These are phyloP conservation scores for Ophraella communa DNA, from an alignment of 2,888 invertebrate species.

Conservation along the genomic window DNA sequence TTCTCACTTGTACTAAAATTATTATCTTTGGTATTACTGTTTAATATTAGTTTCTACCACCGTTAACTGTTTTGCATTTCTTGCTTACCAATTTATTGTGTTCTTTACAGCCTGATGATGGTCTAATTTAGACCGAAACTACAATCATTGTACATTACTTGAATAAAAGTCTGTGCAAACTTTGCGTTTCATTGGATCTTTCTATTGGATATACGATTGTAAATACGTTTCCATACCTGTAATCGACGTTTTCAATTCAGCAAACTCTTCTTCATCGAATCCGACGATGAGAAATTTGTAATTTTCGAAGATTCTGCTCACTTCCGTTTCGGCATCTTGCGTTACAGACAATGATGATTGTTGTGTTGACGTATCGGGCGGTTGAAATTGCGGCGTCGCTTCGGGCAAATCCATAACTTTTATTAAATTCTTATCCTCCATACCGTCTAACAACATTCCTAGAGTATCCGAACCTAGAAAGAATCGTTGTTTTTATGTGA, in stretches of 20 bases:
- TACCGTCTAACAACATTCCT: conserved; percentile 44
- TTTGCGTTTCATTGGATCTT: too few relatives aligned
- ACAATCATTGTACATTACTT: too few relatives aligned
- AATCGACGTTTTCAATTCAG: conserved; percentile 60
- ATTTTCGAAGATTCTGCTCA: conserved; percentile 38
- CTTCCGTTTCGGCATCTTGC: conserved; percentile 33
- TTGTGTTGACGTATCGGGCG: conserved; percentile 37
- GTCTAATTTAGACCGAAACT: too few relatives aligned
- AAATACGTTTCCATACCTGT: conserved; percentile 53
- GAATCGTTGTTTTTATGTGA: too few relatives aligned
- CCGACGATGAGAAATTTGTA: conserved; percentile 58
- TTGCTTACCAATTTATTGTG: too few relatives aligned
- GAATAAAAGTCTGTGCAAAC: too few relatives aligned
- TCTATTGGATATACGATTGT: not conserved
- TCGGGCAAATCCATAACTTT: conserved; percentile 17
- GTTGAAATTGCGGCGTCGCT: conserved; percentile 23
- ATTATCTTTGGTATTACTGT: too few relatives aligned
- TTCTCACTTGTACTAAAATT: too few relatives aligned
- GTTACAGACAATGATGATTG: conserved; percentile 30
- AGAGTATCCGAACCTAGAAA: conserved; percentile 48
- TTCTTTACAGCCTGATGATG: too few relatives aligned
- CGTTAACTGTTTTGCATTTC: too few relatives aligned
- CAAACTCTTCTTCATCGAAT: conserved; percentile 59
- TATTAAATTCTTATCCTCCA: conserved; percentile 31
- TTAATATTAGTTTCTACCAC: too few relatives aligned